These are phyloP conservation scores for Catharus fuscescens DNA, from an alignment of 2,113 vertebrate genomes.

Conservation along the genomic window DNA sequence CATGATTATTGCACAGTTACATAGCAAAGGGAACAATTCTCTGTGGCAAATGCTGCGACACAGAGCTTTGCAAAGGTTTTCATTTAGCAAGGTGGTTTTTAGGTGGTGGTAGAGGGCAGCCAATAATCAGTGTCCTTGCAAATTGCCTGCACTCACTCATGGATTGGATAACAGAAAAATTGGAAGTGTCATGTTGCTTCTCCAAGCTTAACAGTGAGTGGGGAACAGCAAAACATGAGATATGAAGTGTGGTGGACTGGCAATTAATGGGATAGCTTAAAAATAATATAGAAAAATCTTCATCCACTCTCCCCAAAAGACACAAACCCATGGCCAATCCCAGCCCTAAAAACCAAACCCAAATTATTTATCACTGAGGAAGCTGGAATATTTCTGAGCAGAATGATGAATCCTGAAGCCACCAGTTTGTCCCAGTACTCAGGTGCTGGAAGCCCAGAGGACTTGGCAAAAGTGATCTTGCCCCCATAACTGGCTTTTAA, in stretches of 20 bases:
- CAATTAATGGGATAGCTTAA: background rate
- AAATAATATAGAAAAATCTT: background rate
- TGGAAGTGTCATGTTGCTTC: background rate
- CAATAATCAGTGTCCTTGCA: background rate
- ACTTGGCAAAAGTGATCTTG: background rate
- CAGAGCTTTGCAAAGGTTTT: background rate
- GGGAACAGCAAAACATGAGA: background rate
- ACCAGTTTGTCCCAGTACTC: background rate
- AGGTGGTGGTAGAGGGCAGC: background rate
- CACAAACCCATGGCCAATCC: background rate
- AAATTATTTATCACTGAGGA: background rate
- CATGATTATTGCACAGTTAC: rapidly evolving
- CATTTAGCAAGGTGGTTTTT: background rate
- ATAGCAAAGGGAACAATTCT: background rate
- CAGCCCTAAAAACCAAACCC: background rate
- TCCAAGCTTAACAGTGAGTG: background rate
- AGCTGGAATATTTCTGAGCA: background rate
- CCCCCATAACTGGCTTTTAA: background rate
- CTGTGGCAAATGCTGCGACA: background rate
- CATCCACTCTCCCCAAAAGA: background rate
- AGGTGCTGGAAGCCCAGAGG: background rate
- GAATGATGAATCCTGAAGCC: background rate
- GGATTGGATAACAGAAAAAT: background rate
- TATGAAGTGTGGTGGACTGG: background rate
- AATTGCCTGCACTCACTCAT: background rate